Evolutionary conservation across 2,113 vertebrate genomes (phyloP).

Genomic region (Myotis brandtii): DNA sequence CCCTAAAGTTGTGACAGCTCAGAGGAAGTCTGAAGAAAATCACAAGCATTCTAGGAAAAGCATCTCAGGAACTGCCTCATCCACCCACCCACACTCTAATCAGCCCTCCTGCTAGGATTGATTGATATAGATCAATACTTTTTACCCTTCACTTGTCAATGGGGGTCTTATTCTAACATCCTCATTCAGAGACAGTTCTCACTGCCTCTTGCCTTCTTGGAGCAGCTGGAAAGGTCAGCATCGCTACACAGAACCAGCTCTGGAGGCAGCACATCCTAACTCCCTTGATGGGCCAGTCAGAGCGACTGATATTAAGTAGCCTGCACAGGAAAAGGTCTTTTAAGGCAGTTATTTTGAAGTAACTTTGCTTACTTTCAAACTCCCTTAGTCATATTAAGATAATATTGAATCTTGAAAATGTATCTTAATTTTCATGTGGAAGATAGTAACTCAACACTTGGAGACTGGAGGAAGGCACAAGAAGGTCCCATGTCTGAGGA

Average conservation of each 20-base stretch:
- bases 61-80: background rate
- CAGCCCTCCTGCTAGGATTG: background rate
- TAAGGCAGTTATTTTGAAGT: background rate
- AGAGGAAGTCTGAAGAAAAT: background rate
- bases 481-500: background rate
- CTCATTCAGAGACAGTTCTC: background rate
- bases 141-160: background rate
- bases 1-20: background rate
- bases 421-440: background rate
- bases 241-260: background rate
- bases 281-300: background rate
- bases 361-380: background rate
- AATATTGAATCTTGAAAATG: constrained; percentile 6
- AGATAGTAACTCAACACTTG: constrained; percentile 21
- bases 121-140: background rate
- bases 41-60: background rate
- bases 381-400: background rate
- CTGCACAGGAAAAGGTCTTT: background rate
- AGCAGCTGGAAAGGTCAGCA: background rate
- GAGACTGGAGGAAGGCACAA: background rate
- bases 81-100: background rate
- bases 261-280: background rate
- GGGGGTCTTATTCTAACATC: background rate
- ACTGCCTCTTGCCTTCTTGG: background rate
- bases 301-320: background rate